These are phyloP conservation scores for Matsumyia berberina DNA, from an alignment of 2,888 invertebrate species.

Conservation along the genomic window DNA sequence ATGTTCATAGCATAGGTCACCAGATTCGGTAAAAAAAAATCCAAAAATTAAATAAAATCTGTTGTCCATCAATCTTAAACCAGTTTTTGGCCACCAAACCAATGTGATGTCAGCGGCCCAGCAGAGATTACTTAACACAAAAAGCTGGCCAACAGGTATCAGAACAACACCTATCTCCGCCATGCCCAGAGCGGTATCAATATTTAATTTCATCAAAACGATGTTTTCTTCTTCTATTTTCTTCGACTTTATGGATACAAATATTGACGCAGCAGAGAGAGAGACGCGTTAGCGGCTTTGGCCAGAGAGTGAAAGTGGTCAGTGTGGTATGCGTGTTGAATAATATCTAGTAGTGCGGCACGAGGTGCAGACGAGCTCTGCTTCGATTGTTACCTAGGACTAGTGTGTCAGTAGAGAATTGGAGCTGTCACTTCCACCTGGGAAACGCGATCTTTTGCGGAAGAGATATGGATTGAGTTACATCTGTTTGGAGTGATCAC, in stretches of 20 bases:
- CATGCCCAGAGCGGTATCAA: conserved; percentile 14
- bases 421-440: conserved; percentile 43
- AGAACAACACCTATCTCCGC: conserved; percentile 8
- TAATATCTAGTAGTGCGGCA: conserved; percentile 44
- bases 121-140: conserved; percentile 57
- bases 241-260: conserved; percentile 31
- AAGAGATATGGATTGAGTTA: conserved; percentile 32
- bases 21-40: neutral
- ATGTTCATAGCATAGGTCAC: conserved; percentile 21
- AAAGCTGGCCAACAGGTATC: conserved; percentile 51
- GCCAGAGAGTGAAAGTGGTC: conserved; percentile 66
- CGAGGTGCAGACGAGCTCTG: conserved; percentile 16
- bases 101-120: conserved; percentile 44
- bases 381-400: conserved; percentile 33
- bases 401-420: conserved; percentile 68
- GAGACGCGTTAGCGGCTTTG: conserved; percentile 40
- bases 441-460: conserved; percentile 46
- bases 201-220: conserved; percentile 26
- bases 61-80: conserved; percentile 22
- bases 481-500: conserved; percentile 1
- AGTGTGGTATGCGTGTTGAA: conserved; percentile 53
- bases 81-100: conserved; percentile 17
- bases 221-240: neutral
- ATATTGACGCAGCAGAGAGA: conserved; percentile 15
- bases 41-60: conserved; percentile 25